Evolutionary conservation across 2,888 invertebrate species (phyloP).

Genomic region (Napeogenes inachia): DNA sequence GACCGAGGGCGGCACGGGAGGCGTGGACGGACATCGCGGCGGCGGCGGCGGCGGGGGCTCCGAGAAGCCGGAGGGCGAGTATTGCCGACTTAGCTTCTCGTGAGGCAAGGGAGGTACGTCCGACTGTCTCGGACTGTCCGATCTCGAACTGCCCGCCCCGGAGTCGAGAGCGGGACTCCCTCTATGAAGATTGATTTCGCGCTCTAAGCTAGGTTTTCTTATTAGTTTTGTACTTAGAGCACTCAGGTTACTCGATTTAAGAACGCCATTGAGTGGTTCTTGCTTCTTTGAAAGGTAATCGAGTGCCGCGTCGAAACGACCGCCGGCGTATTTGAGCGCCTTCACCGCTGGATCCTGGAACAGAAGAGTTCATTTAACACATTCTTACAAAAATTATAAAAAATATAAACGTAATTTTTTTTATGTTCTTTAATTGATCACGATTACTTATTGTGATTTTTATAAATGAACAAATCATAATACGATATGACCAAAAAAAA

Average conservation of each 20-base stretch:
- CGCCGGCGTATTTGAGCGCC: slow-evolving; percentile 83
- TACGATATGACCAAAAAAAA: too few species aligned
- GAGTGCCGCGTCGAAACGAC: slow-evolving; percentile 83
- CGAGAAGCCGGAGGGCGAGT: slow-evolving; percentile 81
- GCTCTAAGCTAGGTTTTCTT: slow-evolving; percentile 92
- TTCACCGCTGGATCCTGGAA: slow-evolving; percentile 83
- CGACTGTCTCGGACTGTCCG: slow-evolving; percentile 89
- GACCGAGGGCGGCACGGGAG: slow-evolving; percentile 81
- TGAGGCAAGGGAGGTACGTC: slow-evolving; percentile 80
- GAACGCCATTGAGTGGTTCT: slow-evolving; percentile 73
- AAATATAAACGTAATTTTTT: too few species aligned
- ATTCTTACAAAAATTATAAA: background rate
- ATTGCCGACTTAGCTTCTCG: slow-evolving; percentile 80
- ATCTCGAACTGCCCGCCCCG: slow-evolving; percentile 91
- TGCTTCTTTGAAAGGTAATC: slow-evolving; percentile 82
- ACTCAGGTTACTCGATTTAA: slow-evolving; percentile 75
- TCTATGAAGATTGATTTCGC: slow-evolving; percentile 85
- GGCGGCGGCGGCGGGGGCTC: slow-evolving; percentile 87
- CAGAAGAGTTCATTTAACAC: slow-evolving; percentile 1
- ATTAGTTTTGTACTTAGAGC: slow-evolving; percentile 85
- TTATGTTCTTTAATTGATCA: too few species aligned
- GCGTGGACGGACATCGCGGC: slow-evolving; percentile 83
- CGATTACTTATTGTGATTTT: too few species aligned
- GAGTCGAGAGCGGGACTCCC: slow-evolving; percentile 93
- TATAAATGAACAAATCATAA: too few species aligned